Base-by-base conservation (phyloP, 2,797 vertebrate genomes). In the Oceanodroma leucorhoa region DNA sequence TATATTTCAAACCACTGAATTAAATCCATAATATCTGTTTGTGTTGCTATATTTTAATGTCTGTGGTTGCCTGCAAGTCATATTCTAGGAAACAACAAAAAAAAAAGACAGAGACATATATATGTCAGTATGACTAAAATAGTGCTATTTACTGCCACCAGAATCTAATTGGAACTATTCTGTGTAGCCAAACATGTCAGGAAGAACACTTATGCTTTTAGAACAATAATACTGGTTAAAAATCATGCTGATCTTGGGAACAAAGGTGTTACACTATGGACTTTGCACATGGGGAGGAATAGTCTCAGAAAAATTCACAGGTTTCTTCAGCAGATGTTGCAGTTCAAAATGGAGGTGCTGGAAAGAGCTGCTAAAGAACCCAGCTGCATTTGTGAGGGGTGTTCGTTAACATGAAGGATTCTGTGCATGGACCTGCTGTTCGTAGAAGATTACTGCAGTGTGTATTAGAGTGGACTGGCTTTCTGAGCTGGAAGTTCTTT, bases 1-100 rank as follows among this genome's bases (percentile, higher is more conserved):
- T 96, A 96, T 93, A 97, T 98, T 97, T 97, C 93, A 97, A 96
- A 96, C 81, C 87, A 94, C 87, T 95, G 89, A 96, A 93, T 96
- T 97, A 96, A 96, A 97, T 96, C 94, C 92, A 89, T 96, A 97
- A 96, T 96, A 97, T 96, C 88, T 96, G 83, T 96, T 97, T 97
- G 70, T 78, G 83, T 91, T 94, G 67, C 61, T 95, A 60, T 97
- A 95, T 97, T 97, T 98, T 93, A 97, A 72, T 94, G 77, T 93
- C 73, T 95, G 48, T 81, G 76, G 51, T 80, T 97, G 95, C 91
- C 95, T 97, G 81, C 90, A 95, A 97, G 93, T 93, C 76, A 97
- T 96, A 95, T 97, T 96, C 86, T 83, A 97, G 57, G 90, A 97
- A 96, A 91, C 36, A 93, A 72, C 14, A 62, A 30, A 1, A 48